Percentiles rank a stretch among this genome's conserved stretches.
phyloP scores from a whole-genome alignment of 2,888 invertebrate genomes.

The Perizoma affinitatum region DNA sequence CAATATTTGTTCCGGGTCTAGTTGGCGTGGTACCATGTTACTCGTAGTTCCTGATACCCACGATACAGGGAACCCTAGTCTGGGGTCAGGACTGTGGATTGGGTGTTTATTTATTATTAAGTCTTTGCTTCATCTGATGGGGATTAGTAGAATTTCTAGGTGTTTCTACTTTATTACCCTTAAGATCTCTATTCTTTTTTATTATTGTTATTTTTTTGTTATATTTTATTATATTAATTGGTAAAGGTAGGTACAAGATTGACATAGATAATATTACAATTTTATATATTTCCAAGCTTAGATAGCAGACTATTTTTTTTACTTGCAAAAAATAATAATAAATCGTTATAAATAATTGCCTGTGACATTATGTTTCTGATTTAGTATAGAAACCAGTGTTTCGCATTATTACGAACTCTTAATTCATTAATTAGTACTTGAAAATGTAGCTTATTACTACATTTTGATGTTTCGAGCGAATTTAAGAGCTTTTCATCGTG shows the following conservation, averaged over 20 bases:
- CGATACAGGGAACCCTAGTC: no score
- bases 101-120: no score
- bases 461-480: no score
- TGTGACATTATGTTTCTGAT: constrained; percentile 26
- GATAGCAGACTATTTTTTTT: constrained; percentile 2
- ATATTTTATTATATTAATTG: constrained; percentile 30
- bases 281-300: background rate
- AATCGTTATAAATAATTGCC: constrained; percentile 7
- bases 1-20: no score
- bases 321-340: constrained; percentile 2
- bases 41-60: no score
- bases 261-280: constrained; percentile 3
- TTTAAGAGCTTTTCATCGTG: no score
- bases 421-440: background rate
- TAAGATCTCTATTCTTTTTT: constrained; percentile 35
- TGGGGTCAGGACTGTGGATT: no score
- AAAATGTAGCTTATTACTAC: no score
- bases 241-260: constrained; percentile 14
- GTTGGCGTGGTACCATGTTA: no score
- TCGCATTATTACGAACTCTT: constrained; percentile 6
- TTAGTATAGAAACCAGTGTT: constrained; percentile 10
- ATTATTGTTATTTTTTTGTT: constrained; percentile 32
- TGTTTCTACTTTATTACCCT: constrained; percentile 13
- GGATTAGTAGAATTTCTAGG: no score
- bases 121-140: no score